Conservation (phyloP, 2,797 vertebrate genomes). For the Arctocebus calabarensis region DNA sequence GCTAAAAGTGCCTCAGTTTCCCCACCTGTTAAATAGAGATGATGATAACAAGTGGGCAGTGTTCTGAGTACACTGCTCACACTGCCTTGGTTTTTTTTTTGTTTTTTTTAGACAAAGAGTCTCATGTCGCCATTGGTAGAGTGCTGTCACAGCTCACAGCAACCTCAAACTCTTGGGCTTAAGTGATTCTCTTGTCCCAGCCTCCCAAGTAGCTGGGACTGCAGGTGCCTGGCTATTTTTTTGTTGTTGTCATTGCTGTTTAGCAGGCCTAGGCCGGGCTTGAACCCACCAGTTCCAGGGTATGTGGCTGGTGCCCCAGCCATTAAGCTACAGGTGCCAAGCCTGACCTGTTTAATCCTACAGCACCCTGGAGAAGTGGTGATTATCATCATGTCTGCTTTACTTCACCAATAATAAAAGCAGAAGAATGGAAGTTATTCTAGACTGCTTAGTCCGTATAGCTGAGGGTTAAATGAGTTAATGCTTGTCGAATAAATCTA, state of each 20-base stretch:
- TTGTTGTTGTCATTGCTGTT: too few relatives aligned
- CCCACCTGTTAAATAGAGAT: neutral
- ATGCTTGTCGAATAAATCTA: neutral
- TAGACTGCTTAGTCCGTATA: neutral
- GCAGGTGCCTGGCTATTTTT: too few relatives aligned
- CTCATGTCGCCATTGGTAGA: neutral
- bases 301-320: too few relatives aligned
- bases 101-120: neutral
- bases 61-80: neutral
- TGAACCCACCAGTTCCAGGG: too few relatives aligned
- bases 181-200: too few relatives aligned
- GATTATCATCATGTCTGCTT: neutral
- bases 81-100: neutral
- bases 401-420: neutral
- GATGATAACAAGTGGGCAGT: neutral
- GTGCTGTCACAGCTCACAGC: too few relatives aligned
- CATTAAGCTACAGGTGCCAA: too few relatives aligned
- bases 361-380: neutral
- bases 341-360: neutral
- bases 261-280: too few relatives aligned
- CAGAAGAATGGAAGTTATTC: neutral
- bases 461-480: neutral
- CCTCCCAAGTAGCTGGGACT: too few relatives aligned
- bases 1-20: constrained; percentile 10
- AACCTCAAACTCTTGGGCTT: too few relatives aligned